Conservation (phyloP, 2,797 vertebrate species). For the Pygocentrus nattereri region DNA sequence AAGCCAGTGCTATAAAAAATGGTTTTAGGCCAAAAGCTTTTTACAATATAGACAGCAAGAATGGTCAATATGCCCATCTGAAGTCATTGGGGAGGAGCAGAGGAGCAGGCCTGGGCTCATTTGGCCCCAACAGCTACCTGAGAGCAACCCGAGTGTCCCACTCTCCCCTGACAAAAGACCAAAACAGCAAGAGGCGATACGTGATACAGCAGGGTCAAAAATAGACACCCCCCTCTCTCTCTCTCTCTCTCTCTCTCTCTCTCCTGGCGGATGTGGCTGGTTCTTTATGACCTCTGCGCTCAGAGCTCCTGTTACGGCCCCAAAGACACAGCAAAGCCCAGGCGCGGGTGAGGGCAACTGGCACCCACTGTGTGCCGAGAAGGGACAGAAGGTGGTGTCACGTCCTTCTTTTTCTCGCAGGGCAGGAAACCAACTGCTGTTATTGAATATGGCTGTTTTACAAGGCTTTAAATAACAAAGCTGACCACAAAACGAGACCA, state of each 20-base stretch:
- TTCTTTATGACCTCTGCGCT: constrained; percentile 62
- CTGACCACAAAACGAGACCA: background rate
- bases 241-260: background rate
- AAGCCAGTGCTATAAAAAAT: no score
- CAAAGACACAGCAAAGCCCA: constrained; percentile 44
- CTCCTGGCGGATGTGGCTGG: constrained; percentile 68
- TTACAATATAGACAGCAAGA: background rate
- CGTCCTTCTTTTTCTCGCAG: constrained; percentile 31
- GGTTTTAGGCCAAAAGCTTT: no score
- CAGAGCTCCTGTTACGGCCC: constrained; percentile 65
- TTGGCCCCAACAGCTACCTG: constrained; percentile 54
- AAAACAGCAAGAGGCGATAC: constrained; percentile 66
- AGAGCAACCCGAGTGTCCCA: constrained; percentile 68
- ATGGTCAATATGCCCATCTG: background rate
- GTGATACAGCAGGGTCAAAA: constrained; percentile 79
- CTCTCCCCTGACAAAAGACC: constrained; percentile 62
- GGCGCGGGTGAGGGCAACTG: constrained; percentile 25
- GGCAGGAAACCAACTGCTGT: background rate
- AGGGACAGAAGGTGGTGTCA: constrained; percentile 39
- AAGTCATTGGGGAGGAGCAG: background rate
- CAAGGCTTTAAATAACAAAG: background rate
- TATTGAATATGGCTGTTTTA: background rate
- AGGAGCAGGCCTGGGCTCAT: constrained; percentile 44
- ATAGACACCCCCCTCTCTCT: constrained; percentile 61
- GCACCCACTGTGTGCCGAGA: constrained; percentile 38